Evolutionary conservation across 2,113 vertebrate species (phyloP), one percentile per base, ranked within the genome.

Genomic region (Camelus dromedarius): DNA sequence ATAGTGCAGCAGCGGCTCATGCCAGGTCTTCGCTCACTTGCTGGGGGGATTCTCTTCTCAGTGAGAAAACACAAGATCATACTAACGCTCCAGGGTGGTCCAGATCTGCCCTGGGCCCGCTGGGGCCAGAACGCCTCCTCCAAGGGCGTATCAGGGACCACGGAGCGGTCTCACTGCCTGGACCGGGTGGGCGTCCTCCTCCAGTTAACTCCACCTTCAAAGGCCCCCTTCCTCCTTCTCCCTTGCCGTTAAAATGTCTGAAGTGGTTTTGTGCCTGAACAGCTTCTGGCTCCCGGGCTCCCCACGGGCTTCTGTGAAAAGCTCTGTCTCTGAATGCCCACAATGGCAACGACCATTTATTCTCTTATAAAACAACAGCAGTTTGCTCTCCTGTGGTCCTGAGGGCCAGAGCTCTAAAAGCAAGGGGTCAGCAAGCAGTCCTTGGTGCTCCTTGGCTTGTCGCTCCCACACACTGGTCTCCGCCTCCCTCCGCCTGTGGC

Each of bases 1-100:
- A 38, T 7, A 13, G 13, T 4, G n/a, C 30, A 46, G 30, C 6
- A 0, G 3, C 16, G 24, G 18, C 28, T 52, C 38, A 8, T 2
- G 13, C 14, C 8, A 16, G 89, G 1, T 12, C 6, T 52, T 14
- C n/a, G 32, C 19, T 56, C 42, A 42, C n/a, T 70, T 52, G 69
- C 48, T 77, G n/a, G 81, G 28, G 6, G 28, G 32, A 52, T 1
- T 19, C 14, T n/a, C 28, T 32, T 56, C n/a, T n/a, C 14, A 30
- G 15, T 35, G 19, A 70, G 66, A 75, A 66, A 46, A 9, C 0
- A 54, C 9, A 56, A 28, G 70, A 20, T 26, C 30, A 9, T 7
- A 38, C 7, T 19, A 54, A 26, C 11, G 28, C 46, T 35, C 42
- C 10, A 3, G 5, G 5, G 1, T 20, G 24, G 6, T 73, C 10